A percentile compares a stretch with the other conserved stretches of the same genome.
These are phyloP conservation scores for Ptychadena robeensis DNA, from an alignment of 2,797 vertebrate genomes.

Conservation along the genomic window DNA sequence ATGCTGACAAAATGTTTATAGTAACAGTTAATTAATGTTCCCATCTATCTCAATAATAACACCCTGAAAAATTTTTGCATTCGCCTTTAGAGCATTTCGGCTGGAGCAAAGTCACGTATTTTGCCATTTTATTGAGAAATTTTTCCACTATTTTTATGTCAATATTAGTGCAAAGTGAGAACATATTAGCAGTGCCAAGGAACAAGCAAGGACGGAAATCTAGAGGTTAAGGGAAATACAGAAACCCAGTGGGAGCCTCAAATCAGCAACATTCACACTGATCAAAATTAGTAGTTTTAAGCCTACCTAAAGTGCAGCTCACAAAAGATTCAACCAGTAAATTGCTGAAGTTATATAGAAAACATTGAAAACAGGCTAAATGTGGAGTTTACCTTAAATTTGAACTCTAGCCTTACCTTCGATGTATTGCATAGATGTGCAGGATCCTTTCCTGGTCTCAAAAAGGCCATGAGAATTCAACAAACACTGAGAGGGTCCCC, in stretches of 20 bases:
- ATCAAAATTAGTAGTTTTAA: background rate
- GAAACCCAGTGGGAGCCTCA: background rate
- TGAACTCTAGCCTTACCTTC: no score
- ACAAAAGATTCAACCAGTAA: background rate
- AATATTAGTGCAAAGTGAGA: background rate
- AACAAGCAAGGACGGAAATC: background rate
- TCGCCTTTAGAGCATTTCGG: slow-evolving; percentile 10
- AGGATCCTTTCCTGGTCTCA: no score
- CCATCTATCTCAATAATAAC: slow-evolving; percentile 54
- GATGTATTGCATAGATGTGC: no score
- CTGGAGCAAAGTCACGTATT: slow-evolving; percentile 3
- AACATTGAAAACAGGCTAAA: no score
- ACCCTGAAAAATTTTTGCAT: slow-evolving; percentile 1
- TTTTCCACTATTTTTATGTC: background rate
- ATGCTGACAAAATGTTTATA: slow-evolving; percentile 56
- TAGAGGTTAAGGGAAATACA: background rate
- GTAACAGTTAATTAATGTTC: slow-evolving; percentile 55
- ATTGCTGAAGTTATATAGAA: no score
- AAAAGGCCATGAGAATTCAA: no score
- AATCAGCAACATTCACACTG: background rate
- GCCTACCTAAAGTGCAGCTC: background rate
- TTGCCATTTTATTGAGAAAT: slow-evolving; percentile 6
- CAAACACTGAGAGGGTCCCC: no score
- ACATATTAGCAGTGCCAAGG: background rate
- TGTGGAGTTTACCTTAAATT: no score